Percentiles rank a stretch among this genome's conserved stretches.
Evolutionary conservation across 2,113 vertebrate species (phyloP).

Genomic region (Calidris pygmaea): DNA sequence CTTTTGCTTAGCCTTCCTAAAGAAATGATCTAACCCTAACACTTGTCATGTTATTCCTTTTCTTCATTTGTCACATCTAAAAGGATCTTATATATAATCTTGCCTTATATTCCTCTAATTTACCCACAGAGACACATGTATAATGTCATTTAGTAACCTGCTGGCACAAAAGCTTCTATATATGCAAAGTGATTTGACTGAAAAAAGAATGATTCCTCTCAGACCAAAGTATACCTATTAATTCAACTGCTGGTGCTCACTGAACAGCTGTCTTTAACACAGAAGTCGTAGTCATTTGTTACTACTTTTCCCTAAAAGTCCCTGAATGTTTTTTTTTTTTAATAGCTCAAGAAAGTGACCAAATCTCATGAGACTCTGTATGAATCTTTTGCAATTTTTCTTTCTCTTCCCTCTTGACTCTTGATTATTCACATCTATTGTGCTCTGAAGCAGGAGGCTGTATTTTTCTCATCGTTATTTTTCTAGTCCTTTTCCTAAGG

Average conservation of each 20-base stretch:
- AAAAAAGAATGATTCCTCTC: background rate
- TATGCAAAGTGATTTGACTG: background rate
- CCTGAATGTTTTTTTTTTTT: background rate
- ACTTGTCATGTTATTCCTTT: background rate
- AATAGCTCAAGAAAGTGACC: background rate
- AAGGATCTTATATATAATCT: background rate
- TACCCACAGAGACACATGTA: background rate
- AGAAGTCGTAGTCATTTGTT: slow-evolving; percentile 1
- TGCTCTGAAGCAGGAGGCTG: background rate
- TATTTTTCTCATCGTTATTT: background rate
- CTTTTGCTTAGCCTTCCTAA: background rate
- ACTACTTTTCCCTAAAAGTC: background rate
- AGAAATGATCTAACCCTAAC: background rate
- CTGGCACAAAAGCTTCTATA: background rate
- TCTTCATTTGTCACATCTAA: background rate
- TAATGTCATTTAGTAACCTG: background rate
- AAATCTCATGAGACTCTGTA: background rate
- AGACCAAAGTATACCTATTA: background rate
- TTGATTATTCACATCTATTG: background rate
- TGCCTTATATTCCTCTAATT: background rate
- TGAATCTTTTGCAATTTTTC: background rate
- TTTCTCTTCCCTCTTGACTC: background rate
- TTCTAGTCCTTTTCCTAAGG: background rate
- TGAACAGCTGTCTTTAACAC: background rate
- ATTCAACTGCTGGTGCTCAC: background rate